These are phyloP conservation scores for Drosophila kuntzei DNA, from an alignment of 2,888 invertebrate species.

Conservation along the genomic window DNA sequence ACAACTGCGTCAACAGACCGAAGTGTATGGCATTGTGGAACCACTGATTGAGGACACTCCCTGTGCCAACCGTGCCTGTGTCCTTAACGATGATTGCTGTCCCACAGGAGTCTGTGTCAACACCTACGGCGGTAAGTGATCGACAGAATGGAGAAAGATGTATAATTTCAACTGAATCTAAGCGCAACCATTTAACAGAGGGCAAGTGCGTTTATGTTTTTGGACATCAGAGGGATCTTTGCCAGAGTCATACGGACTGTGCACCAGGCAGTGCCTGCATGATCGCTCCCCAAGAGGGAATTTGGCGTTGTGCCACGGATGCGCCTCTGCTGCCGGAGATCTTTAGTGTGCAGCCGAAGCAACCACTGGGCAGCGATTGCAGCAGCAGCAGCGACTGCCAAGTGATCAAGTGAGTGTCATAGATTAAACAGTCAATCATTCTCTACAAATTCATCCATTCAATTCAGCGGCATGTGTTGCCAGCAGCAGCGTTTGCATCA, in stretches of 20 bases:
- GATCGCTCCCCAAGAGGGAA: constrained; percentile 86
- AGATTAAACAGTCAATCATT: neutral
- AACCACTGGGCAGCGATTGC: constrained; percentile 95
- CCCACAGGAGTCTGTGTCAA: constrained; percentile 90
- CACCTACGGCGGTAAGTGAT: constrained; percentile 84
- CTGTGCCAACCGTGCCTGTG: constrained; percentile 91
- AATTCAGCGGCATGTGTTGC: constrained; percentile 91
- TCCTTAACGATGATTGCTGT: constrained; percentile 93
- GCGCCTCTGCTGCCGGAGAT: constrained; percentile 83
- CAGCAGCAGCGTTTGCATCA: constrained; percentile 92
- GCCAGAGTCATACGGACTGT: constrained; percentile 93
- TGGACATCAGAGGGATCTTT: constrained; percentile 92
- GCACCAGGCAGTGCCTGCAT: constrained; percentile 93
- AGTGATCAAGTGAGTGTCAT: constrained; percentile 87
- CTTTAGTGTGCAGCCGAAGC: constrained; percentile 86
- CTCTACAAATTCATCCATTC: neutral
- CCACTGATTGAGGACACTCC: constrained; percentile 89
- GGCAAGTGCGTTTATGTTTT: constrained; percentile 90
- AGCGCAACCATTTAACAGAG: constrained; percentile 53
- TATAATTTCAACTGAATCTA: neutral
- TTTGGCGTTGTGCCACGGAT: constrained; percentile 92
- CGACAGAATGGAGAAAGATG: neutral
- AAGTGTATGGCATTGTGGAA: constrained; percentile 83
- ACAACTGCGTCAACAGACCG: constrained; percentile 62
- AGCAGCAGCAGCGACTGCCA: constrained; percentile 93